phyloP scores from a whole-genome alignment of 2,888 invertebrate species.

The Lasius fuliginosus region DNA sequence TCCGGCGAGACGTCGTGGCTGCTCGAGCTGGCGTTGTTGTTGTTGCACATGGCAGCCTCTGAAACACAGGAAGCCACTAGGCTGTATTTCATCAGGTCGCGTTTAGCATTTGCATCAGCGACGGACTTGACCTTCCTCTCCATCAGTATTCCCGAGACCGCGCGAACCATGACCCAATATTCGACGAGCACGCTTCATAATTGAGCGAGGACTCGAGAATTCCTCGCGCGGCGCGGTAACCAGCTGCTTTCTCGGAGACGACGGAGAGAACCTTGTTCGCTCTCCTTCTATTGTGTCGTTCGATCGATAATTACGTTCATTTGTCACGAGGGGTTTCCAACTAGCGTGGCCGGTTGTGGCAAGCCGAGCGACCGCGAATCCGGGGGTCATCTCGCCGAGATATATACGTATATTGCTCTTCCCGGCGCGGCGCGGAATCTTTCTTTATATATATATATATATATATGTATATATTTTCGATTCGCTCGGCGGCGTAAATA shows the following conservation, averaged over 20 bases:
- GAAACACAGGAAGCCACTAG: constrained; percentile 9
- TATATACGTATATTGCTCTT: background rate
- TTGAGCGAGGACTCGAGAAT: constrained; percentile 66
- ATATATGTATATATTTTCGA: background rate
- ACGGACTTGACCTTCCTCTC: constrained; percentile 71
- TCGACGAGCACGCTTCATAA: constrained; percentile 65
- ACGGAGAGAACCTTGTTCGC: constrained; percentile 58
- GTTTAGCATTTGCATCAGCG: constrained; percentile 12
- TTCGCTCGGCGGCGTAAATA: background rate
- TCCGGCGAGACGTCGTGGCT: constrained; percentile 70
- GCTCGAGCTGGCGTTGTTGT: background rate
- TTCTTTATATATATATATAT: background rate
- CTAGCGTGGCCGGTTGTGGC: no score
- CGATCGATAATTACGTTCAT: constrained; percentile 71
- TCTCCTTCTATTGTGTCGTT: constrained; percentile 57
- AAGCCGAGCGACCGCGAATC: background rate
- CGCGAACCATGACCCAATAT: constrained; percentile 79
- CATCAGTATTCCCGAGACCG: constrained; percentile 75
- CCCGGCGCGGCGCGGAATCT: no score
- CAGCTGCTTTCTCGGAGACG: constrained; percentile 38
- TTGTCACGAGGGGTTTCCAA: constrained; percentile 57
- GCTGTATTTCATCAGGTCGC: background rate
- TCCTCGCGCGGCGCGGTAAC: constrained; percentile 61
- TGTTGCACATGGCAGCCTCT: constrained; percentile 1
- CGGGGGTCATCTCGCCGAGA: background rate